These are phyloP conservation scores for Xiphorhynchus erythropygius DNA, from an alignment of 2,797 vertebrate genomes.

Conservation along the genomic window DNA sequence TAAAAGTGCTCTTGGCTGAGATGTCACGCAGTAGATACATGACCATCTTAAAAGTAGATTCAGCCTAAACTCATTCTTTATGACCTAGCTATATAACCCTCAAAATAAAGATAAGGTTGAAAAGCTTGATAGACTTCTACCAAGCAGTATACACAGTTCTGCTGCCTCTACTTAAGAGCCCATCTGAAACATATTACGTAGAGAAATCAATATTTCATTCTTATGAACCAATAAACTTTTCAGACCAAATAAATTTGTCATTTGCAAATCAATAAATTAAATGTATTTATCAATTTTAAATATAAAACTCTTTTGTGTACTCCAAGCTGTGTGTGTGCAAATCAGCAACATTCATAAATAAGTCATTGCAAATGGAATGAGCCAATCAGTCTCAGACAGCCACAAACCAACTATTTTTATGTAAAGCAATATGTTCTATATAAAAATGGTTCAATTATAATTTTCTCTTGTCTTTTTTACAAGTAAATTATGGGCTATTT, in stretches of 20 bases:
- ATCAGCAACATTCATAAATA: constrained; percentile 30
- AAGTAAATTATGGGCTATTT: neutral
- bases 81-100: neutral
- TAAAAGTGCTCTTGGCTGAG: neutral
- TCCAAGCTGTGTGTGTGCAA: neutral
- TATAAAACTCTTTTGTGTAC: neutral
- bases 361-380: neutral
- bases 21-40: neutral
- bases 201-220: constrained; percentile 57
- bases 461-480: neutral
- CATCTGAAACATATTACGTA: neutral
- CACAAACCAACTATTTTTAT: neutral
- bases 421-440: neutral
- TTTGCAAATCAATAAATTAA: constrained; percentile 53
- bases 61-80: neutral
- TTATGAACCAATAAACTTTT: constrained; percentile 6
- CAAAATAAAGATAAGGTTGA: neutral
- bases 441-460: neutral
- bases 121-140: neutral
- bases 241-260: constrained; percentile 9
- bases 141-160: neutral
- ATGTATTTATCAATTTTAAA: constrained; percentile 30
- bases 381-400: neutral
- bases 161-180: neutral
- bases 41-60: neutral